Base-by-base conservation (phyloP, 2,888 invertebrate genomes). In the Andrena praecox region DNA sequence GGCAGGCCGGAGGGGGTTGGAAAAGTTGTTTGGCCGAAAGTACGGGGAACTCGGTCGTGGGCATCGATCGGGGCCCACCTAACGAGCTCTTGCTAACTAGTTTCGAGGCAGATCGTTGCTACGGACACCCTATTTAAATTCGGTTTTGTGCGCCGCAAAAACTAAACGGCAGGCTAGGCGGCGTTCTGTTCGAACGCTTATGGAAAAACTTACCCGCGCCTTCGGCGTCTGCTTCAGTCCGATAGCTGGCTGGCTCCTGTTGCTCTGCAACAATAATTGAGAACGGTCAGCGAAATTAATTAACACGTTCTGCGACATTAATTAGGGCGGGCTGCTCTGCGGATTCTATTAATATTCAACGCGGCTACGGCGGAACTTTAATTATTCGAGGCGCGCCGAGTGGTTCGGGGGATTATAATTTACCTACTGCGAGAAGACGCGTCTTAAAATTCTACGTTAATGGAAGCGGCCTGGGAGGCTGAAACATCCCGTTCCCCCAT, bases 201-300 rank as follows among this genome's bases (percentile, higher is more conserved):
- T 62, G 68, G 50, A 77, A 77, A 77, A 71, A 95, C 96, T 96
- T 93, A 96, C 96, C 95, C 96, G 94, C 79, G 96, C 94, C 94
- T 96, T 96, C 72, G 96, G 96, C 64, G 96, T 96, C 92, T 96
- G 96, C 91, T 96, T 96, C 80, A 96, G 90, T 77, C 96, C 96
- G 85, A 96, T 96, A 67, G 96, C 96, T 56, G 96, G 96, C 89
- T 96, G 96, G 90, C 96, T 96, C 91, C 96, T 94, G 92, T 96
- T 96, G 91, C 96, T 96, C 96, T 96, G 95, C 54, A 95, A 95
- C 90, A 87, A 90, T 63, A 82, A 74, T 85, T 0, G n/a, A 77
- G 72, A 75, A 56, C 48, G 50, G 64, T 77, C 66, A 72, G 68
- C 31, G 27, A 42, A 24, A 42, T 52, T 72, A 72, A 64, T 74